Percentiles rank a stretch among this genome's conserved stretches.
Conservation (phyloP, 2,888 invertebrate species). For the Patella depressa region DNA sequence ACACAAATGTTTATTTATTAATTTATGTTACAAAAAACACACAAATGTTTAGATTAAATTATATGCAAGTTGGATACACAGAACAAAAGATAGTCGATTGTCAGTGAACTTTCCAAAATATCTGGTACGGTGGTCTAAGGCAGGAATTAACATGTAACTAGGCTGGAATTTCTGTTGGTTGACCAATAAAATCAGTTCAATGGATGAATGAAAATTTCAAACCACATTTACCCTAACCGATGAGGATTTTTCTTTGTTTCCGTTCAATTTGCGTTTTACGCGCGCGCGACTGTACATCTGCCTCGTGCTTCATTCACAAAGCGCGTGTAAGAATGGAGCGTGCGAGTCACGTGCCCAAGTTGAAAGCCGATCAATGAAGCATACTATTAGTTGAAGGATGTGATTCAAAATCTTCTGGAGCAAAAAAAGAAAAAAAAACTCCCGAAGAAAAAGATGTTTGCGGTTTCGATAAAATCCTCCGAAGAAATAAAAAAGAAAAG, state of each 20-base stretch:
- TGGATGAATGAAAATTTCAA: background rate
- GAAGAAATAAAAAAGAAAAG: too few relatives aligned
- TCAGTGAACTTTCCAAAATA: background rate
- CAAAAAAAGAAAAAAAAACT: too few relatives aligned
- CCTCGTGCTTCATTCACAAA: background rate
- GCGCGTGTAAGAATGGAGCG: background rate
- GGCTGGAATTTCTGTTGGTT: background rate
- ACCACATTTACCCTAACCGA: background rate
- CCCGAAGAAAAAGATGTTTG: too few relatives aligned
- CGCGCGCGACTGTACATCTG: conserved; percentile 9
- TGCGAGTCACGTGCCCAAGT: background rate
- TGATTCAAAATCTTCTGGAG: too few relatives aligned
- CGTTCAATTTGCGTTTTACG: background rate
- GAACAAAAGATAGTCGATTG: background rate
- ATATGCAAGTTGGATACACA: background rate
- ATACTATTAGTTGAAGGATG: background rate
- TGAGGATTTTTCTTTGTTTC: background rate
- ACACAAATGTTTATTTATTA: too few relatives aligned
- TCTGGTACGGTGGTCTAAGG: background rate
- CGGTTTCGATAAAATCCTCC: too few relatives aligned
- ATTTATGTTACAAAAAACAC: too few relatives aligned
- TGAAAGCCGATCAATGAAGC: conserved; percentile 3
- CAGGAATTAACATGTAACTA: background rate
- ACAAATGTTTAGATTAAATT: background rate
- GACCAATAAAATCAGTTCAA: background rate